Base-by-base conservation (phyloP, 1,140 invertebrate species). In the Danaus plexippus region DNA sequence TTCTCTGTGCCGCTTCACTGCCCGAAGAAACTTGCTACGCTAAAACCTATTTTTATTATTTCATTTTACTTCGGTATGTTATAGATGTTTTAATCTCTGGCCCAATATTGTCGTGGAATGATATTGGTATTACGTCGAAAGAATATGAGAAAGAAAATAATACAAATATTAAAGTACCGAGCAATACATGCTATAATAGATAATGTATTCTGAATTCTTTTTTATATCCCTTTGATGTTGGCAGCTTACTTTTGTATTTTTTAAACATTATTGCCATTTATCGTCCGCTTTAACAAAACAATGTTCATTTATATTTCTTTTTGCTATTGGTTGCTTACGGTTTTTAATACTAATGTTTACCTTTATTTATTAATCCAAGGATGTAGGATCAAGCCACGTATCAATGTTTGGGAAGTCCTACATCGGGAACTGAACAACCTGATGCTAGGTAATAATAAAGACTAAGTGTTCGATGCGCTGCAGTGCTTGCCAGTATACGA, bases 31-130 rank as follows among this genome's bases (percentile, higher is more conserved):
- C 71, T 85, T 80, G 80, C 78, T 78, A 71, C 73, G 79, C 66
- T 76, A 72, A 76, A 77, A 83, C 73, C 70, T 78, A 84, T 85
- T 85, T 86, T 86, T 84, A 83, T 84, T 86, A 83, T 86, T 84
- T 78, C 72, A 64, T 76, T 75, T 72, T 63, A 64, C 67, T 75
- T 72, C 63, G 67, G 57, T 73, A 71, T 80, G 77, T 75, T 70
- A 69, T 75, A 67, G 68, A 66, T 64, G 70, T 76, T 83, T 82
- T 82, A 82, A 83, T 85, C 75, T 79, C 60, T 68, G 57, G 54
- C 64, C 60, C 52, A 64, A 71, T 71, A 67, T 67, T 65, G 61
- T 68, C 54, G 49, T 61, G 51, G 54, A 61, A 70, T 66, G 60
- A 63, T 61, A 61, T 52, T 52, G 44, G 52, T 63, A 65, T 62